Conservation (phyloP, 2,113 vertebrate genomes). For the Chionomys nivalis region DNA sequence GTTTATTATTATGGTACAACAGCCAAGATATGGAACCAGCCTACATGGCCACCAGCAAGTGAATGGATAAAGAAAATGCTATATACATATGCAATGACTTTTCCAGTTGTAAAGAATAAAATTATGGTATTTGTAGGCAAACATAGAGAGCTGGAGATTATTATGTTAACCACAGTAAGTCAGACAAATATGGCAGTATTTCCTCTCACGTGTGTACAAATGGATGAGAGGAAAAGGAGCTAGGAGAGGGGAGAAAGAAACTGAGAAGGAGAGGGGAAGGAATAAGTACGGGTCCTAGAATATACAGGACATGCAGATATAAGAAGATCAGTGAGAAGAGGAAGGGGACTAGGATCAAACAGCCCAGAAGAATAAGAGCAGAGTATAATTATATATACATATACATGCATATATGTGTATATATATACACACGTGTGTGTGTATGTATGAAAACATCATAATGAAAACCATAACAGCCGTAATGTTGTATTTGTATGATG, state of each 20-base stretch:
- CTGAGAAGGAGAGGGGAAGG: too few species aligned
- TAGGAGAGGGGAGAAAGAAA: neutral
- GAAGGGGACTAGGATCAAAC: neutral
- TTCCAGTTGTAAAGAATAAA: neutral
- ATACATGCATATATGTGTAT: accelerated
- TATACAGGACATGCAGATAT: neutral
- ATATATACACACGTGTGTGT: too few species aligned
- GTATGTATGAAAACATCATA: neutral
- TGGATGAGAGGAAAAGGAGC: neutral
- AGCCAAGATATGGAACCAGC: neutral
- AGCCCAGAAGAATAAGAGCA: neutral
- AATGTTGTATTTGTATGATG: neutral
- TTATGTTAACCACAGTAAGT: neutral
- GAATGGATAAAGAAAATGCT: neutral
- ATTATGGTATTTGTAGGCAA: neutral
- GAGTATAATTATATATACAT: too few species aligned
- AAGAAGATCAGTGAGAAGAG: neutral
- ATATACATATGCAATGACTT: neutral
- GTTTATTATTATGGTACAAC: neutral
- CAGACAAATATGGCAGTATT: neutral
- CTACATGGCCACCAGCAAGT: neutral
- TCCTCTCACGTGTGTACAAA: neutral
- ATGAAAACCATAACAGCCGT: neutral
- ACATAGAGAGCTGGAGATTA: neutral
- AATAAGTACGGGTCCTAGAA: neutral